phyloP scores from a whole-genome alignment of 2,113 vertebrate species.

The Leucosticte australis region DNA sequence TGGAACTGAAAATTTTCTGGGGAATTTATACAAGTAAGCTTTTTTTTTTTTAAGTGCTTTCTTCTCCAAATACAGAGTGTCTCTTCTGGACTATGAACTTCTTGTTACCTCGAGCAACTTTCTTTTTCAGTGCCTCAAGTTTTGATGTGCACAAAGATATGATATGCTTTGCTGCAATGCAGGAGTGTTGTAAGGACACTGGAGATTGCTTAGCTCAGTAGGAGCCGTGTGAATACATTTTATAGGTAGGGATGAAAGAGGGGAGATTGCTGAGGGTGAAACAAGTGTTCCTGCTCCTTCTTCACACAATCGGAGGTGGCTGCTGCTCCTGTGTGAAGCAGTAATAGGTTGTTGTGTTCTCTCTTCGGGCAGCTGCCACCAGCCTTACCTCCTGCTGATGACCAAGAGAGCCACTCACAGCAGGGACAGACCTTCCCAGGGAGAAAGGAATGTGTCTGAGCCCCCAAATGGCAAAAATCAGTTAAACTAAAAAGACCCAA shows the following conservation, averaged over 20 bases:
- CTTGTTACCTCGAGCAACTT: not conserved
- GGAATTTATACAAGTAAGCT: not conserved
- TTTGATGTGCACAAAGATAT: not conserved
- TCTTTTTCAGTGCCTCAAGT: not conserved
- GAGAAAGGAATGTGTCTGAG: slow-evolving; percentile 7
- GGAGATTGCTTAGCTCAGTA: not conserved
- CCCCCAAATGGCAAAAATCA: not conserved
- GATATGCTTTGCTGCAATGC: not conserved
- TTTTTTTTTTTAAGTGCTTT: not conserved
- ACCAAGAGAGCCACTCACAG: slow-evolving; percentile 38
- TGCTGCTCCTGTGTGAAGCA: not conserved
- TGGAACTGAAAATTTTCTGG: not conserved
- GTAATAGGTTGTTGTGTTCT: slow-evolving; percentile 36
- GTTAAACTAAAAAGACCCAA: not conserved
- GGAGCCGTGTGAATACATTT: not conserved
- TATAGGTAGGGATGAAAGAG: slow-evolving; percentile 18
- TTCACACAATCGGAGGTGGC: not conserved
- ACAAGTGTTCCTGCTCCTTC: slow-evolving; percentile 34
- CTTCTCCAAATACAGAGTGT: not conserved
- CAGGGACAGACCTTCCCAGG: slow-evolving; percentile 7
- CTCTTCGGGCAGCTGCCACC: slow-evolving; percentile 46
- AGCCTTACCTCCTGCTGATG: slow-evolving; percentile 42
- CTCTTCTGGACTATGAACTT: not conserved
- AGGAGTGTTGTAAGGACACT: not conserved
- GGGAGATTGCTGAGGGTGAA: slow-evolving; percentile 10